These are phyloP conservation scores for Netelia melanura DNA, from an alignment of 2,888 invertebrate genomes.

Conservation along the genomic window DNA sequence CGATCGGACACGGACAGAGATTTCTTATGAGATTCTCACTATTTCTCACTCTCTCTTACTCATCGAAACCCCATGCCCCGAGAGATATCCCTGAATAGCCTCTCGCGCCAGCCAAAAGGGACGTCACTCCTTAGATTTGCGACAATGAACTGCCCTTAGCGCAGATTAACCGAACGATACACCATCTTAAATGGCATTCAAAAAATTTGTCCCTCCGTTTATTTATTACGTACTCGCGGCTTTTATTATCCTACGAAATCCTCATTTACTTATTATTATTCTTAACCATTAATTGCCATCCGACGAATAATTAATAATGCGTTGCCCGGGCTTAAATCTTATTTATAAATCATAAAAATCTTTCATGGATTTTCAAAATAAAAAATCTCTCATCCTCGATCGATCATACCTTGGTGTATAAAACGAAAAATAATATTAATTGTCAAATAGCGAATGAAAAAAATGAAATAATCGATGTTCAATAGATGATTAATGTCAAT, in stretches of 20 bases:
- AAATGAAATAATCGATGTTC: not conserved
- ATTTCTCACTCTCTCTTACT: slow-evolving; percentile 39
- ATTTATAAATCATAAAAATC: no score
- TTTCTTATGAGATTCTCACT: slow-evolving; percentile 64
- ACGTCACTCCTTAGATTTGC: slow-evolving; percentile 46
- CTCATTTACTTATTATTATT: no score
- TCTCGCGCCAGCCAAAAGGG: slow-evolving; percentile 13
- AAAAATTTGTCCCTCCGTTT: not conserved
- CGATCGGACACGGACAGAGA: slow-evolving; percentile 68
- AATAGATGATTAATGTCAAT: slow-evolving; percentile 3
- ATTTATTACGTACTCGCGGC: not conserved
- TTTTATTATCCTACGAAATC: no score
- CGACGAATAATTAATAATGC: no score
- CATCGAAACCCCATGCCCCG: slow-evolving; percentile 28
- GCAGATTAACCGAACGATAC: slow-evolving; percentile 22
- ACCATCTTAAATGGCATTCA: no score
- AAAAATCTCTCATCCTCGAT: no score
- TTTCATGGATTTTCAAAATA: no score
- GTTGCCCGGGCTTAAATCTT: no score
- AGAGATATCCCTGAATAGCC: slow-evolving; percentile 39
- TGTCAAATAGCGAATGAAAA: no score
- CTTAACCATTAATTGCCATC: no score
- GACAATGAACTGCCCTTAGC: slow-evolving; percentile 41
- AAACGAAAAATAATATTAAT: no score
- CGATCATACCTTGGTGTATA: no score